Conservation (phyloP, 1,140 invertebrate species). For the Drosophila mojavensis region DNA sequence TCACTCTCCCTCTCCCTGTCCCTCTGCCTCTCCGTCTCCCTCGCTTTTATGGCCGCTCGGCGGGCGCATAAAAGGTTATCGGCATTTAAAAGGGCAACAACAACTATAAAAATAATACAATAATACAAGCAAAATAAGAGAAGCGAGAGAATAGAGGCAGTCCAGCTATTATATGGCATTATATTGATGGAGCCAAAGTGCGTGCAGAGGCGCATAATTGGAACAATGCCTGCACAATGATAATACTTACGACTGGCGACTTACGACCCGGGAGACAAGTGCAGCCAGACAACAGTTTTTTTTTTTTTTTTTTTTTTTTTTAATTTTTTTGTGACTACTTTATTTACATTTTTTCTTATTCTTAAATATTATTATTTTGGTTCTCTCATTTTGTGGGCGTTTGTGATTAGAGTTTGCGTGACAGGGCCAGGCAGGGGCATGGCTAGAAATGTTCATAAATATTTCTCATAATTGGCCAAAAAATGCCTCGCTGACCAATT, state of each 20-base stretch:
- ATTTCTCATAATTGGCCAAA: conserved; percentile 78
- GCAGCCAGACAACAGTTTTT: conserved; percentile 18
- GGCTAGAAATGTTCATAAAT: conserved; percentile 56
- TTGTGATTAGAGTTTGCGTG: conserved; percentile 60
- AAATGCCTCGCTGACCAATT: conserved; percentile 68
- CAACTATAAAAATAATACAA: conserved; percentile 30
- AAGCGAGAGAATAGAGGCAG: conserved; percentile 21
- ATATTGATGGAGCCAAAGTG: conserved; percentile 63
- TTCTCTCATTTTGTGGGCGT: conserved; percentile 20
- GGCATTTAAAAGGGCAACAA: conserved; percentile 73
- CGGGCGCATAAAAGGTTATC: conserved; percentile 77
- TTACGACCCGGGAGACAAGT: conserved; percentile 48
- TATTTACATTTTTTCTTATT: conserved; percentile 45
- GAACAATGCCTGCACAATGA: conserved; percentile 72
- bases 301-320: background rate
- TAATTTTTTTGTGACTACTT: conserved; percentile 20
- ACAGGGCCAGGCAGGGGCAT: conserved; percentile 27
- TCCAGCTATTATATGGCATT: conserved; percentile 73
- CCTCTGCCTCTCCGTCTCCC: conserved; percentile 14
- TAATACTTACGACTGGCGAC: conserved; percentile 35
- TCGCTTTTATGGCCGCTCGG: conserved; percentile 64
- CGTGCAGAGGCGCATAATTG: conserved; percentile 77
- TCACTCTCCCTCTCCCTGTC: background rate
- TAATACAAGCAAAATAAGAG: conserved; percentile 36
- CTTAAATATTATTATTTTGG: conserved; percentile 5